A percentile compares a stretch with the other conserved stretches of the same genome.
These are phyloP conservation scores for Sipha maydis DNA, from an alignment of 2,888 invertebrate species.

Conservation along the genomic window DNA sequence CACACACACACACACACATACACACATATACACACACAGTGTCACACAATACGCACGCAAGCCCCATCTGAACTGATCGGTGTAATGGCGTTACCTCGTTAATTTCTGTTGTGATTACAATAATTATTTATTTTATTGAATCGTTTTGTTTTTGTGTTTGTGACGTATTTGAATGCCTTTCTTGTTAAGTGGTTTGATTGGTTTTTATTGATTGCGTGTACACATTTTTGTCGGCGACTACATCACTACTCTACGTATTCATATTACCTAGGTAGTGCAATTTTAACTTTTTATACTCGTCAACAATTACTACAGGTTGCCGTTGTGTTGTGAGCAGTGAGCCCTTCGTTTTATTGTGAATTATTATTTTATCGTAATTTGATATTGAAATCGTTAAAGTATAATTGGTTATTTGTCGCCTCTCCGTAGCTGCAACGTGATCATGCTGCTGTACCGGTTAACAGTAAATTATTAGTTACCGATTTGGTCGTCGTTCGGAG, in stretches of 20 bases:
- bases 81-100: neutral
- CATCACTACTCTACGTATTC: no score
- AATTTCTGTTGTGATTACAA: no score
- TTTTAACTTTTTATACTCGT: no score
- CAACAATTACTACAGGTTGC: neutral
- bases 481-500: neutral
- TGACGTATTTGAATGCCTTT: no score
- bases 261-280: no score
- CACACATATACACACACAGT: neutral
- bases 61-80: neutral
- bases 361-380: neutral
- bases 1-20: neutral
- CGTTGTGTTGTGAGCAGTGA: neutral
- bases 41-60: no score
- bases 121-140: no score
- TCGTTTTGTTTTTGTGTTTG: no score
- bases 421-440: neutral
- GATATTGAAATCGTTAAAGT: neutral
- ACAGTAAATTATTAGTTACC: neutral
- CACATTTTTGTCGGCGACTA: no score
- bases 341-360: neutral
- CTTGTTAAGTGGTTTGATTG: no score
- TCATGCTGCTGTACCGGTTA: neutral
- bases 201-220: no score
- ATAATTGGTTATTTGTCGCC: neutral